Base-by-base conservation (phyloP, 2,888 invertebrate species). In the Amiota communis region DNA sequence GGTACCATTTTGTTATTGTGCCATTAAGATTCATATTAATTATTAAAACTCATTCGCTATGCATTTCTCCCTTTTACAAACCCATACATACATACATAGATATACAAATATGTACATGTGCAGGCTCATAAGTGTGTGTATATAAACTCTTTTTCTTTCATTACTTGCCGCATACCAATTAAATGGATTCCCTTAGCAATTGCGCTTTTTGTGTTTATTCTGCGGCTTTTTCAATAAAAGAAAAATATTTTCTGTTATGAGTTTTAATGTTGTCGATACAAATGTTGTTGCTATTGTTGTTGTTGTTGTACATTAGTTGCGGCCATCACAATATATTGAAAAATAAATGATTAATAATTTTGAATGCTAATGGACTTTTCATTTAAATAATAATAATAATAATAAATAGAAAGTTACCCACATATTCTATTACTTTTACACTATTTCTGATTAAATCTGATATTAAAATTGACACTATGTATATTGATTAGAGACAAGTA, bases 101-200 rank as follows among this genome's bases (percentile, higher is more conserved):
- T 23, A 23, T 23, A 3, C 23, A 3, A 23, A 2, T 23, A 23
- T 3, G 3, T 23, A 23, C 23, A 23, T 23, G 2, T 23, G n/a
- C n/a, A n/a, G n/a, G n/a, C n/a, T n/a, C n/a, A 23, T 23, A 3
- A 23, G 3, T 23, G 23, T 23, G 23, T 23, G 23, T 23, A 3
- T 23, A 3, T 23, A 23, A 23, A 23, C 23, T 23, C 23, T 13
- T 15, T 36, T 63, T 64, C 64, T 51, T 0, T 51, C 10, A 64
- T 36, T 64, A 46, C 47, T 36, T 36, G 36, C 36, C 4, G 59
- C 20, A 59, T 20, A 59, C 11, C 48, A 65, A 9, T 65, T 15
- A 65, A 65, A 65, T 65, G 9, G 49, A 65, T 65, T 65, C 65
- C 65, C 65, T 10, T 17, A 48, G 65, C 65, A 65, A 48, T 65